These are phyloP conservation scores for Alligator mississippiensis DNA, from an alignment of 2,113 vertebrate genomes.

Conservation along the genomic window DNA sequence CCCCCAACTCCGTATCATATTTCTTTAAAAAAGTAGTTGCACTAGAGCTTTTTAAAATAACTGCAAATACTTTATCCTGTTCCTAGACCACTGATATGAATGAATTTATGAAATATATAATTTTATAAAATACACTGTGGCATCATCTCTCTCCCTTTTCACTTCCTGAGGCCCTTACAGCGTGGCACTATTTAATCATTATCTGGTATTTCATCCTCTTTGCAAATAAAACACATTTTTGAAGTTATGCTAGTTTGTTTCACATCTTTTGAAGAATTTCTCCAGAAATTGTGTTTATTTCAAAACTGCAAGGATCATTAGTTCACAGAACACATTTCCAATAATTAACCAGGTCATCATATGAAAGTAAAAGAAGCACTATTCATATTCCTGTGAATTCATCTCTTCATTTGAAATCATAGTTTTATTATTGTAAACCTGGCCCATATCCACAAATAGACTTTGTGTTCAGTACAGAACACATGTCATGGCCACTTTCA, in stretches of 20 bases:
- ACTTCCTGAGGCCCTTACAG: neutral
- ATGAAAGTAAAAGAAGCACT: neutral
- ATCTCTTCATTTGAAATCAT: neutral
- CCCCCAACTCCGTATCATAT: neutral
- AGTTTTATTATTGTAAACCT: neutral
- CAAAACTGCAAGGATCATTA: neutral
- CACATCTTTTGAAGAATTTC: neutral
- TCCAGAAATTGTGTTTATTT: neutral
- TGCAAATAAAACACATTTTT: neutral
- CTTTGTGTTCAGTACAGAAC: no score
- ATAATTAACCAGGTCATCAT: neutral
- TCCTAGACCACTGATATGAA: neutral
- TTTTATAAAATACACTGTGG: neutral
- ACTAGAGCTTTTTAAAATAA: neutral
- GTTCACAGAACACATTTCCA: neutral
- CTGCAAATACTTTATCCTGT: neutral
- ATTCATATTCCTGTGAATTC: neutral
- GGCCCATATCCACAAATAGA: no score
- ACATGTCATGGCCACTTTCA: no score
- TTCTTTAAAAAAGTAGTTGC: neutral
- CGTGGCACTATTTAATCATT: neutral
- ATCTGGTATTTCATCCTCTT: neutral
- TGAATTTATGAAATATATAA: neutral
- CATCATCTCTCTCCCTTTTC: neutral
- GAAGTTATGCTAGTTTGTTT: neutral